Base-by-base conservation (phyloP, 2,888 invertebrate species). In the Cremastinae sp. region DNA sequence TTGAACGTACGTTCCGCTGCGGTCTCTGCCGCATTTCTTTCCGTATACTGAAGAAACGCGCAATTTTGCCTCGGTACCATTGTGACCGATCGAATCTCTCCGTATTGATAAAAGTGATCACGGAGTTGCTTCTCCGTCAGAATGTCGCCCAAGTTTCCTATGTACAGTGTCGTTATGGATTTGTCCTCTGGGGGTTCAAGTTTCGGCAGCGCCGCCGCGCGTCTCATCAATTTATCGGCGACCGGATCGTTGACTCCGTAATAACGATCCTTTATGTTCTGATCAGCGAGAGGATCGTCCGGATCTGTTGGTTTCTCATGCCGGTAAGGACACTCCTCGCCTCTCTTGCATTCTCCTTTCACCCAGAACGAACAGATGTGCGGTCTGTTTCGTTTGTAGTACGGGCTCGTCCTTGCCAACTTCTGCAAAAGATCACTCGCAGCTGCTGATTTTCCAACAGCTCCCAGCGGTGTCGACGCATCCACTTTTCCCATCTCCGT, bases 331-430 rank as follows among this genome's bases (percentile, higher is more conserved):
- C 98, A 98, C 88, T 98, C 98, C 89, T 98, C 98, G 14, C 98
- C 98, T 89, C 98, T 91, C 85, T 97, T 94, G 88, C 98, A 98
- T 89, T 98, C 98, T 1, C 98, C 98, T 91, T 98, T 98, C n/a
- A 98, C 98, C 96, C 97, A 98, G 90, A 98, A 98, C 0, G 97
- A 97, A 89, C 98, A 98, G 61, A 98, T 97, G 90, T 98, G 98
- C 0, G 98, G 97, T 82, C 97, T 92, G 87, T 98, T 98, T 68
- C 98, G 91, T 88, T 98, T 97, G 90, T 98, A 98, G 89, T 98
- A 98, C 0, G 98, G 98, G 51, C 96, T 95, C 2, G 97, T 97
- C 62, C 98, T 91, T 0, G 98, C 98, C 82, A 98, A 91, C 82
- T 97, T 95, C 90, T 96, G 92, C 73, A 98, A 89, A 83, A 98